phyloP scores from a whole-genome alignment of 2,888 invertebrate species.

The Mycalesis mineus region DNA sequence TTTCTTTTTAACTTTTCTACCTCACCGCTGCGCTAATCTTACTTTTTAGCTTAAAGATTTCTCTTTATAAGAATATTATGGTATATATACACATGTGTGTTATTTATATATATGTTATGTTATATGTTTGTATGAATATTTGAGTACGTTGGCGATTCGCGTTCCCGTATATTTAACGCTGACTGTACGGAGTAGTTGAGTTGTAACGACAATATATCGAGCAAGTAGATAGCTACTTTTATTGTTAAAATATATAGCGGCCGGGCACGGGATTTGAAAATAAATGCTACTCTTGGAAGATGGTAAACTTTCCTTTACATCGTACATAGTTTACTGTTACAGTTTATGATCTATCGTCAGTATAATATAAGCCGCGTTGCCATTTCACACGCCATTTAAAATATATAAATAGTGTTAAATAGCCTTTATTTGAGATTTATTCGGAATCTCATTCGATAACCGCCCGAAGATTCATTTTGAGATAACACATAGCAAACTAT shows the following conservation, averaged over 20 bases:
- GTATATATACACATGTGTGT: neutral
- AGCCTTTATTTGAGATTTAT: too few relatives aligned
- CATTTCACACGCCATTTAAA: too few relatives aligned
- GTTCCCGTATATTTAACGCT: neutral
- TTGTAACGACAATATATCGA: slow-evolving; percentile 51
- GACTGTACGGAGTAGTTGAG: slow-evolving; percentile 43
- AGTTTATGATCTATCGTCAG: too few relatives aligned
- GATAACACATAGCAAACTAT: too few relatives aligned
- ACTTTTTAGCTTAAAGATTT: neutral
- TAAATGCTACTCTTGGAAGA: neutral
- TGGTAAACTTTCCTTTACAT: neutral
- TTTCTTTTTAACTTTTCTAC: neutral
- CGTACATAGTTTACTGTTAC: too few relatives aligned
- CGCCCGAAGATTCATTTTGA: too few relatives aligned
- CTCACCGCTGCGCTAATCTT: neutral
- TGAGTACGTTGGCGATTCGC: neutral
- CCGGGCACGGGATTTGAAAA: neutral
- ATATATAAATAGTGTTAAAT: too few relatives aligned
- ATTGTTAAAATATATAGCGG: slow-evolving; percentile 16
- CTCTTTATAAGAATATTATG: neutral
- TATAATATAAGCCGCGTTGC: too few relatives aligned
- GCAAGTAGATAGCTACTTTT: slow-evolving; percentile 33
- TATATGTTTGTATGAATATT: neutral
- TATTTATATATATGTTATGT: neutral
- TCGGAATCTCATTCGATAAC: too few relatives aligned